phyloP scores from a whole-genome alignment of 2,113 vertebrate genomes.

The Ammospiza nelsoni region DNA sequence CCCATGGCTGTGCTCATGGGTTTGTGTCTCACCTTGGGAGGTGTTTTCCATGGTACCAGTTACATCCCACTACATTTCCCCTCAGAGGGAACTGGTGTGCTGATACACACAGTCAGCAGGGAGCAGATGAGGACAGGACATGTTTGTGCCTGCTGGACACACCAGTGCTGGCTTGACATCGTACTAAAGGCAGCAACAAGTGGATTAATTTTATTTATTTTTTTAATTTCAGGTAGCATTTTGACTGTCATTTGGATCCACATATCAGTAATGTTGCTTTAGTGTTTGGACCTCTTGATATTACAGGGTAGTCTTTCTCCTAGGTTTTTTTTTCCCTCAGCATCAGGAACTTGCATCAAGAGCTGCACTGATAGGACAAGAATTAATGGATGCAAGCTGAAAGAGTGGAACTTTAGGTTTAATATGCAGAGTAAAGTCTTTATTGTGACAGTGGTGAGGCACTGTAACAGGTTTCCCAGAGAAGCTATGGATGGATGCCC shows the following conservation, averaged over 20 bases:
- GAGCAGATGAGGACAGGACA: not conserved
- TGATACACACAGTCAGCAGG: not conserved
- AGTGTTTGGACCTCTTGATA: not conserved
- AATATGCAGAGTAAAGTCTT: not conserved
- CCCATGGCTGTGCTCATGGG: rapidly evolving
- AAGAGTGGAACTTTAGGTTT: not conserved
- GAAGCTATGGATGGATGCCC: not conserved
- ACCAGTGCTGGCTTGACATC: not conserved
- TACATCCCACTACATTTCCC: not conserved
- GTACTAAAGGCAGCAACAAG: not conserved
- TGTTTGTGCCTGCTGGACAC: not conserved
- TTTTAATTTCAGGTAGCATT: not conserved
- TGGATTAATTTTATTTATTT: not conserved
- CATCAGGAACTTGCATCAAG: not conserved
- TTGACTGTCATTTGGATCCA: not conserved
- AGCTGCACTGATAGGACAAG: not conserved
- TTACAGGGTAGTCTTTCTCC: not conserved
- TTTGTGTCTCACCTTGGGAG: not conserved
- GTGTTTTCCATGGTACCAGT: not conserved
- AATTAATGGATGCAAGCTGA: not conserved
- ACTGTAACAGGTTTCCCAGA: not conserved
- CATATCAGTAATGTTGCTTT: not conserved
- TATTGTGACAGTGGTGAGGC: not conserved
- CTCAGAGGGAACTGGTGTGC: not conserved
- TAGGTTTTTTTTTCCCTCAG: not conserved